phyloP scores from a whole-genome alignment of 2,888 invertebrate species.

The Lasioglossum lativentre region DNA sequence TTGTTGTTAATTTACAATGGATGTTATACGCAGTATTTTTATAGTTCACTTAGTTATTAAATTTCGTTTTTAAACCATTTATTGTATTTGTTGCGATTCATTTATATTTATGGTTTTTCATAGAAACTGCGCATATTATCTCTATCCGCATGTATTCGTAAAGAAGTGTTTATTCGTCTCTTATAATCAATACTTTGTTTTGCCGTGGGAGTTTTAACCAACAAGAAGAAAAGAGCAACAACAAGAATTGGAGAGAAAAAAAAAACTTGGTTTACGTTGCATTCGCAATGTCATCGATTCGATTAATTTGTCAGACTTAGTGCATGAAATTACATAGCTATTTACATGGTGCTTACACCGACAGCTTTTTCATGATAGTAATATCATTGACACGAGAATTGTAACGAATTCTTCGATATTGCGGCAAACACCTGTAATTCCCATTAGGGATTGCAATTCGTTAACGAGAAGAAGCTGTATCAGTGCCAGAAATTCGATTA shows the following conservation, averaged over 20 bases:
- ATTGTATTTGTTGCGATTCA: slow-evolving; percentile 34
- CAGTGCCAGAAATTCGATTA: neutral
- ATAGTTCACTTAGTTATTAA: slow-evolving; percentile 27
- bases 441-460: neutral
- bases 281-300: slow-evolving; percentile 6
- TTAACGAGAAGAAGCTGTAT: neutral
- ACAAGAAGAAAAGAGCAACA: neutral
- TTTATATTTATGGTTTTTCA: slow-evolving; percentile 36
- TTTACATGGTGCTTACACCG: slow-evolving; percentile 32
- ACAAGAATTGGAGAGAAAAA: neutral
- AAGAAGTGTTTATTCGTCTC: slow-evolving; percentile 14
- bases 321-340: slow-evolving; percentile 17
- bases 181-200: slow-evolving; percentile 30
- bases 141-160: slow-evolving; percentile 15
- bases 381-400: neutral
- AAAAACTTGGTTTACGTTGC: neutral
- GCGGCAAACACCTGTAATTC: neutral
- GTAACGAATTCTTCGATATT: slow-evolving; percentile 11
- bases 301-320: slow-evolving; percentile 9
- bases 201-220: neutral
- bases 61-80: slow-evolving; percentile 28
- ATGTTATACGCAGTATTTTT: slow-evolving; percentile 36
- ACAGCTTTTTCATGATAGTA: slow-evolving; percentile 6
- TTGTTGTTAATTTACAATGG: slow-evolving; percentile 14
- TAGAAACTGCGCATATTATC: slow-evolving; percentile 21